Evolutionary conservation across 2,888 invertebrate genomes (phyloP).

Genomic region (Scaptodrosophila latifasciaeformis): DNA sequence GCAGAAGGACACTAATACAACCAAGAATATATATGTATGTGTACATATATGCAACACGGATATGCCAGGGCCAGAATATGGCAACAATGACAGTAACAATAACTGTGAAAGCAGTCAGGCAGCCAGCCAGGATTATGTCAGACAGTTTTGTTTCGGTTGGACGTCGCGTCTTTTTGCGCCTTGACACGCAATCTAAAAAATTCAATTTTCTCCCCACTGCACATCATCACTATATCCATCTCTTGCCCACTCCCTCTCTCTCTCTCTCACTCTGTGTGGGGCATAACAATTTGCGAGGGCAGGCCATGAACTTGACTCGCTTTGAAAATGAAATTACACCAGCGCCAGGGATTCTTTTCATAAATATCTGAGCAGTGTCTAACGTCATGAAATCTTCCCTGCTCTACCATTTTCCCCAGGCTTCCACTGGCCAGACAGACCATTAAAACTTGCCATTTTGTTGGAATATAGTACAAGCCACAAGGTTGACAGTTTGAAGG

Average conservation of each 20-base stretch:
- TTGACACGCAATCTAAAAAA: constrained; percentile 35
- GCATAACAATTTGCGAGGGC: constrained; percentile 19
- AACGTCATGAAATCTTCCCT: constrained; percentile 12
- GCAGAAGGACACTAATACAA: not conserved
- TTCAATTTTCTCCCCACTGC: constrained; percentile 1
- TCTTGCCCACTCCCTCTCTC: no score
- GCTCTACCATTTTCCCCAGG: not conserved
- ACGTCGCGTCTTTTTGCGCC: not conserved
- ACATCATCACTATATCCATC: no score
- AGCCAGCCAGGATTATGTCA: constrained; percentile 19
- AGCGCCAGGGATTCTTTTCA: constrained; percentile 35
- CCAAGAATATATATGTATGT: not conserved
- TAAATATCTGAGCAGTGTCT: constrained; percentile 56
- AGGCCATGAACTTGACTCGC: constrained; percentile 11
- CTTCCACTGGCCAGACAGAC: constrained; percentile 1
- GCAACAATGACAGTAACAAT: constrained; percentile 3
- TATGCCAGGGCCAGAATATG: not conserved
- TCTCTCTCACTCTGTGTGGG: no score
- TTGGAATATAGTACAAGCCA: constrained; percentile 18
- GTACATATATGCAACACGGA: not conserved
- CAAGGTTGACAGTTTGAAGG: constrained; percentile 17
- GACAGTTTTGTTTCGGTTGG: constrained; percentile 7
- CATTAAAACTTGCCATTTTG: not conserved
- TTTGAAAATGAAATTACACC: constrained; percentile 14
- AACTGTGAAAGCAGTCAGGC: not conserved